These are phyloP conservation scores for Podarcis lilfordi DNA, from an alignment of 2,797 vertebrate genomes.

Conservation along the genomic window DNA sequence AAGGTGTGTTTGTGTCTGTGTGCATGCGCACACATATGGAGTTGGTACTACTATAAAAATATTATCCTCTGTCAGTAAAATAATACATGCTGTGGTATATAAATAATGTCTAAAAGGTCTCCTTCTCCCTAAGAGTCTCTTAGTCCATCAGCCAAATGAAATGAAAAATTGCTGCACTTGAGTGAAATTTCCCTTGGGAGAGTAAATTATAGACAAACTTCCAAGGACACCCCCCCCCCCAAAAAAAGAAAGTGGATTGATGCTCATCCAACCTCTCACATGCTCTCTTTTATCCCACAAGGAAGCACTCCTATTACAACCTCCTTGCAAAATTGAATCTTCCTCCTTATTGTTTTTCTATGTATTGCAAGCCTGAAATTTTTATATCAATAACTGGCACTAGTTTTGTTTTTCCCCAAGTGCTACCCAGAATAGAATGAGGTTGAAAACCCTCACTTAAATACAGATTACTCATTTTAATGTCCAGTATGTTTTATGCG, in stretches of 20 bases:
- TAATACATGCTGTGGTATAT: slow-evolving; percentile 65
- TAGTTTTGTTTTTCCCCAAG: slow-evolving; percentile 70
- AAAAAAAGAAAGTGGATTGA: slow-evolving; percentile 71
- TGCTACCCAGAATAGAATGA: slow-evolving; percentile 62
- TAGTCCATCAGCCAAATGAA: slow-evolving; percentile 72
- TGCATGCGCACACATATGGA: not conserved
- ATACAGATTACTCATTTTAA: slow-evolving; percentile 62
- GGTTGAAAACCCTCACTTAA: slow-evolving; percentile 55
- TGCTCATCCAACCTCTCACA: slow-evolving; percentile 64
- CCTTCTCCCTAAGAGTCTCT: slow-evolving; percentile 47
- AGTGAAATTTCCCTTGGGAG: slow-evolving; percentile 76
- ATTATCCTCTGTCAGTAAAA: not conserved
- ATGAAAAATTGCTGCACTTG: slow-evolving; percentile 76
- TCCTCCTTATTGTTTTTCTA: slow-evolving; percentile 71
- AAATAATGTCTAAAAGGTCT: slow-evolving; percentile 66
- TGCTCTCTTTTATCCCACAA: slow-evolving; percentile 67
- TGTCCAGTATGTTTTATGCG: not conserved
- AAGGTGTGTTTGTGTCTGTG: not conserved
- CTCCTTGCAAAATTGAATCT: slow-evolving; percentile 75
- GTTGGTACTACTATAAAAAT: slow-evolving; percentile 61
- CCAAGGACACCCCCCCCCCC: slow-evolving; percentile 67
- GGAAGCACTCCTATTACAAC: slow-evolving; percentile 70
- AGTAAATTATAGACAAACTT: slow-evolving; percentile 75
- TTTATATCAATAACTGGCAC: slow-evolving; percentile 72
- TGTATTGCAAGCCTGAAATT: slow-evolving; percentile 74